Evolutionary conservation across 2,797 vertebrate species (phyloP).

Genomic region (Podarcis siculus): DNA sequence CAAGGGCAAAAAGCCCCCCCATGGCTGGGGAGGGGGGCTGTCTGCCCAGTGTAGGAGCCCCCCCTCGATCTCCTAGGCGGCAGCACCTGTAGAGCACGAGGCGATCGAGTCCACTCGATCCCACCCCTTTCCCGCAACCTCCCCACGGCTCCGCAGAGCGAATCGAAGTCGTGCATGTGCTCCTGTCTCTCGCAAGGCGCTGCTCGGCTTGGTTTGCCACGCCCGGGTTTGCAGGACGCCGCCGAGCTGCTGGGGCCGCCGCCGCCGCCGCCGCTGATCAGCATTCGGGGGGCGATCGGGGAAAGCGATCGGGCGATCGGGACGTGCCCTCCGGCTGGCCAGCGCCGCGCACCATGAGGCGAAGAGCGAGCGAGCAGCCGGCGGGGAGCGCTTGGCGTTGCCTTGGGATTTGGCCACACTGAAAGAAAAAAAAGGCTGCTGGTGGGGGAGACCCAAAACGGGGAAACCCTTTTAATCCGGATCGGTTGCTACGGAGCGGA

Average conservation of each 20-base stretch:
- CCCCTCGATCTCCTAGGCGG: background rate
- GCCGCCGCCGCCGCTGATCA: background rate
- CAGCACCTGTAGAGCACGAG: constrained; percentile 17
- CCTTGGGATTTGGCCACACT: constrained; percentile 56
- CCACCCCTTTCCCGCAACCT: background rate
- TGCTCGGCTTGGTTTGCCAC: background rate
- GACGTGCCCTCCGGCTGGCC: constrained; percentile 27
- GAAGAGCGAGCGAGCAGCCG: constrained; percentile 1
- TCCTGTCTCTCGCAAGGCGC: background rate
- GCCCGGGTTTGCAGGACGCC: constrained; percentile 36
- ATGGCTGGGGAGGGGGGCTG: background rate
- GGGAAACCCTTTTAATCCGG: background rate
- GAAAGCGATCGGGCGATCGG: constrained; percentile 14
- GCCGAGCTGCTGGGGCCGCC: background rate
- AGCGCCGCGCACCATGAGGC: constrained; percentile 23
- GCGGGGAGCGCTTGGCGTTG: background rate
- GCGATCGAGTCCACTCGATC: background rate
- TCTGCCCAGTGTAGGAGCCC: background rate
- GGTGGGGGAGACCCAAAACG: too few species aligned
- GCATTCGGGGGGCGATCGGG: constrained; percentile 32
- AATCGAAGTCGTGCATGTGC: background rate
- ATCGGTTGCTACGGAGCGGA: constrained; percentile 38
- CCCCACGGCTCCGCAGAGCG: background rate
- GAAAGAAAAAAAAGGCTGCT: constrained; percentile 6
- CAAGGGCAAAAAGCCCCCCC: background rate